Percentiles rank a stretch among this genome's conserved stretches.
These are phyloP conservation scores for Patagioenas fasciata DNA, from an alignment of 2,113 vertebrate species.

Conservation along the genomic window DNA sequence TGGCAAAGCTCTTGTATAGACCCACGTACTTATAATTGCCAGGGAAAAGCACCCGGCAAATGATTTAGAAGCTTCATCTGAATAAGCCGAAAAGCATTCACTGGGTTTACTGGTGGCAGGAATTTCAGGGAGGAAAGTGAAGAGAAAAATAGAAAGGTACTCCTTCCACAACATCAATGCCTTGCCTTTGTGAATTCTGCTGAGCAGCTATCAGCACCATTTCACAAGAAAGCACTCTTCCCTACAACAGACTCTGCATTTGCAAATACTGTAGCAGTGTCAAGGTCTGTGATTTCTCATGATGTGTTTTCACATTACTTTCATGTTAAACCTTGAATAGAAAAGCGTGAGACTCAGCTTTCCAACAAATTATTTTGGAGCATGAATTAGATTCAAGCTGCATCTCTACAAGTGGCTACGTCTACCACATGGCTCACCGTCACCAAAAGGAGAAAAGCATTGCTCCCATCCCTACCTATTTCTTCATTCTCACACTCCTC, in stretches of 20 bases:
- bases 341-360: not conserved
- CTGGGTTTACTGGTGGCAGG: not conserved
- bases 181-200: not conserved
- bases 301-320: not conserved
- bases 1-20: not conserved
- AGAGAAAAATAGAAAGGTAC: not conserved
- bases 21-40: not conserved
- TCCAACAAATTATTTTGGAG: not conserved
- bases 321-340: not conserved
- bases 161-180: not conserved
- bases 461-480: not conserved
- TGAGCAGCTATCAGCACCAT: not conserved
- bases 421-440: not conserved
- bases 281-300: not conserved
- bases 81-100: not conserved
- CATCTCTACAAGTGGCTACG: not conserved
- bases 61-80: not conserved
- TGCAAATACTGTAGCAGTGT: not conserved
- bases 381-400: not conserved
- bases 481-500: not conserved
- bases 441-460: not conserved
- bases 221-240: not conserved
- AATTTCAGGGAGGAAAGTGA: not conserved
- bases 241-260: not conserved
- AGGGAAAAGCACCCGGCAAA: not conserved